Percentiles rank a stretch among this genome's conserved stretches.
These are phyloP conservation scores for Peromyscus nudipes DNA, from an alignment of 2,797 vertebrate species.

Conservation along the genomic window DNA sequence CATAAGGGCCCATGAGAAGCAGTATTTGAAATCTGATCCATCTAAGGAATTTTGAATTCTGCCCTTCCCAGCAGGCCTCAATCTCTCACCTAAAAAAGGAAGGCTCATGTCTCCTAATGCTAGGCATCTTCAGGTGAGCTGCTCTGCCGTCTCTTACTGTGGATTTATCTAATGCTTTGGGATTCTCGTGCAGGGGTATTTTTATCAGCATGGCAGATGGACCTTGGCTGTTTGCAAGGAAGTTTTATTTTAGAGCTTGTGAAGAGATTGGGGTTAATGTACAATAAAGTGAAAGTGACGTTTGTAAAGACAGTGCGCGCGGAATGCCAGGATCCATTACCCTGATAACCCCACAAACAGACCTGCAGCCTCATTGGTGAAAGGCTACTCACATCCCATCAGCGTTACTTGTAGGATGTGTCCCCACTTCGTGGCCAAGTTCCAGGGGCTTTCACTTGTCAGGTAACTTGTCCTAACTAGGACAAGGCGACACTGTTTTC, in stretches of 20 bases:
- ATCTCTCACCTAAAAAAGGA: slow-evolving; percentile 32
- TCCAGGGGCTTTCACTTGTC: slow-evolving; percentile 84
- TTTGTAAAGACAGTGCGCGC: slow-evolving; percentile 88
- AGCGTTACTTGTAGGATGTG: slow-evolving; percentile 84
- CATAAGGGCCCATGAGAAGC: not conserved
- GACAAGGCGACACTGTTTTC: slow-evolving; percentile 71
- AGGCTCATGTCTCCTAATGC: slow-evolving; percentile 8
- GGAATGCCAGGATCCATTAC: slow-evolving; percentile 89
- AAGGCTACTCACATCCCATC: slow-evolving; percentile 88
- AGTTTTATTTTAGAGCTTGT: slow-evolving; percentile 87
- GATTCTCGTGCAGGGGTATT: slow-evolving; percentile 79
- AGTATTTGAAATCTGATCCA: slow-evolving; percentile 50
- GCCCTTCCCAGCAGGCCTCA: not conserved
- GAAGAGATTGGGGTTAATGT: slow-evolving; percentile 89
- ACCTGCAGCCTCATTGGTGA: slow-evolving; percentile 85
- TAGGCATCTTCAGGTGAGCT: slow-evolving; percentile 72
- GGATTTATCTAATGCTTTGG: slow-evolving; percentile 69
- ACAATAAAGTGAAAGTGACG: slow-evolving; percentile 90
- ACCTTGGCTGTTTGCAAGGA: slow-evolving; percentile 84
- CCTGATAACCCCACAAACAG: slow-evolving; percentile 86
- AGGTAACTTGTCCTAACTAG: slow-evolving; percentile 78
- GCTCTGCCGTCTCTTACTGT: slow-evolving; percentile 65
- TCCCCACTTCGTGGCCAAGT: slow-evolving; percentile 84
- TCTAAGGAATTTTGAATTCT: slow-evolving; percentile 44
- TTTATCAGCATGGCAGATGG: slow-evolving; percentile 83